A percentile compares a stretch with the other conserved stretches of the same genome.
Conservation (phyloP, 2,888 invertebrate genomes). For the Fragum whitleyi region DNA sequence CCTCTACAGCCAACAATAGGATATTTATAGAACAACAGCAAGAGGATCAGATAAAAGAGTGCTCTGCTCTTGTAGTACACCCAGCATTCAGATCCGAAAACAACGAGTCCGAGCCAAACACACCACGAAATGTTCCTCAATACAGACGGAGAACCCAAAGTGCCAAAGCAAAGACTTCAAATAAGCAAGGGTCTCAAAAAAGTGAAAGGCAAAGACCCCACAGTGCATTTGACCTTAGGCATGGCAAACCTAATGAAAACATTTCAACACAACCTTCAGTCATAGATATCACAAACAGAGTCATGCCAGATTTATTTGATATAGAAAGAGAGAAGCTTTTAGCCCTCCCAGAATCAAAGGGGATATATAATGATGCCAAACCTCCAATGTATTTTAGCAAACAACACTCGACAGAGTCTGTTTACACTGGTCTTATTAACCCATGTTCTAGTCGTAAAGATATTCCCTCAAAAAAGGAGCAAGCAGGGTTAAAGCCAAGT, state of each 20-base stretch:
- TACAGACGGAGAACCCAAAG: constrained; percentile 68
- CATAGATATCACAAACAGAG: constrained; percentile 63
- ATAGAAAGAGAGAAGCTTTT: constrained; percentile 56
- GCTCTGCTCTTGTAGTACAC: constrained; percentile 42
- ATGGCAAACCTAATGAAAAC: constrained; percentile 11
- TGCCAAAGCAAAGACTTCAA: constrained; percentile 70
- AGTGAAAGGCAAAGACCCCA: constrained; percentile 43
- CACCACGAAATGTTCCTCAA: constrained; percentile 40
- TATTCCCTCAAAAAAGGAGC: constrained; percentile 17
- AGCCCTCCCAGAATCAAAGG: constrained; percentile 46
- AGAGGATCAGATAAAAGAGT: neutral
- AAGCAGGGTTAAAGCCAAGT: constrained; percentile 65
- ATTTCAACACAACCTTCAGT: constrained; percentile 48
- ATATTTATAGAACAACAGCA: constrained; percentile 33
- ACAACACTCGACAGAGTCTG: constrained; percentile 48
- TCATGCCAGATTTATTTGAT: constrained; percentile 56
- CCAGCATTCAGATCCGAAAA: constrained; percentile 30
- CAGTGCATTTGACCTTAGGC: constrained; percentile 48
- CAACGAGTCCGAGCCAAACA: constrained; percentile 24
- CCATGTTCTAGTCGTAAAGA: constrained; percentile 37
- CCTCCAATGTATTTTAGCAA: constrained; percentile 53
- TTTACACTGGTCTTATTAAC: constrained; percentile 8
- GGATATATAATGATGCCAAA: neutral
- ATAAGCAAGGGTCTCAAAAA: constrained; percentile 32
- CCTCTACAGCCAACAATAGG: constrained; percentile 64